These are phyloP conservation scores for Balearica regulorum DNA, from an alignment of 2,797 vertebrate genomes.

Conservation along the genomic window DNA sequence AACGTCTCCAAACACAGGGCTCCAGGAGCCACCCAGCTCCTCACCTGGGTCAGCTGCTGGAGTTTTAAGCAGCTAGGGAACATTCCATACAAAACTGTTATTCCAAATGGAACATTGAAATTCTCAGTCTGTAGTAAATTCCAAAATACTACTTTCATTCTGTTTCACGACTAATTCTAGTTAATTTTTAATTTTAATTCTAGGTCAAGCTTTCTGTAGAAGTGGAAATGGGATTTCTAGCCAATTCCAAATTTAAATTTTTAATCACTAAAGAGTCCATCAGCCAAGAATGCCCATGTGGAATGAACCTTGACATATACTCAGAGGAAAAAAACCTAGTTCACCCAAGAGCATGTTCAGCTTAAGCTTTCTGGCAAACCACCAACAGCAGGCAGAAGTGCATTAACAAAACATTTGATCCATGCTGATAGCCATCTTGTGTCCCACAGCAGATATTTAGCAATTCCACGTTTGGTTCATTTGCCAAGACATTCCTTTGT, in stretches of 20 bases:
- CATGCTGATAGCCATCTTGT: neutral
- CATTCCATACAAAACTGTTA: neutral
- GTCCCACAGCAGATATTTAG: neutral
- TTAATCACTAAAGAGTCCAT: neutral
- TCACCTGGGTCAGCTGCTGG: neutral
- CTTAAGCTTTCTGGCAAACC: neutral
- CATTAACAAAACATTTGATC: neutral
- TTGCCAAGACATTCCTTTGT: neutral
- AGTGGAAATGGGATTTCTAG: neutral
- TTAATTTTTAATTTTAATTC: neutral
- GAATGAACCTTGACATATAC: neutral
- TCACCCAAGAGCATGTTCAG: neutral
- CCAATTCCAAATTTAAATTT: neutral
- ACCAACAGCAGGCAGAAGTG: neutral
- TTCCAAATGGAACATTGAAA: neutral
- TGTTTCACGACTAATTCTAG: neutral
- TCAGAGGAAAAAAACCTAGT: neutral
- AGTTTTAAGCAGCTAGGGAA: neutral
- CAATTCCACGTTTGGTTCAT: neutral
- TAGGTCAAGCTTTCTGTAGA: neutral
- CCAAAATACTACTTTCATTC: neutral
- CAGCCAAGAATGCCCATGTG: neutral
- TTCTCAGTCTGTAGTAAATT: neutral
- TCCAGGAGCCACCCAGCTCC: neutral
- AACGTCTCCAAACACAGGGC: neutral